These are phyloP conservation scores for Brachionus rubens DNA, from an alignment of 1,140 invertebrate species.

Conservation along the genomic window DNA sequence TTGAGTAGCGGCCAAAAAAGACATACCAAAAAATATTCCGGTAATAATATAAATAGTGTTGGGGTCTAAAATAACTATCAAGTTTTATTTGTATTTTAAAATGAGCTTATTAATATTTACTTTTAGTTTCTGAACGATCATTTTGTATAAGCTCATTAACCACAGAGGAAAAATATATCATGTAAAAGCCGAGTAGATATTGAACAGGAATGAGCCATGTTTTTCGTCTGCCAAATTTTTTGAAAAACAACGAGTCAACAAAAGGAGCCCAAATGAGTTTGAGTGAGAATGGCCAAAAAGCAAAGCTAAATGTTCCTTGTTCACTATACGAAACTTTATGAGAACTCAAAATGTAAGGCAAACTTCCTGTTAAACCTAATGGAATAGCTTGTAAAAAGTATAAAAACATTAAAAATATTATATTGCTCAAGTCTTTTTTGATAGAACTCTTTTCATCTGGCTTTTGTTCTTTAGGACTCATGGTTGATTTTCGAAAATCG, in stretches of 20 bases:
- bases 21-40: constrained; percentile 78
- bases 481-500: too few species aligned
- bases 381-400: constrained; percentile 90
- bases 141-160: constrained; percentile 58
- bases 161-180: constrained; percentile 50
- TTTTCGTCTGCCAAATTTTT: constrained; percentile 83
- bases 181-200: constrained; percentile 62
- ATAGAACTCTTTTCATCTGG: too few species aligned
- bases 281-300: constrained; percentile 89
- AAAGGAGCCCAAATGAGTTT: constrained; percentile 97
- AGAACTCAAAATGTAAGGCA: constrained; percentile 79
- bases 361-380: constrained; percentile 81
- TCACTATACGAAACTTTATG: constrained; percentile 16
- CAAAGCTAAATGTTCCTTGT: constrained; percentile 95
- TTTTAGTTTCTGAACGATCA: constrained; percentile 13
- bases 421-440: neutral
- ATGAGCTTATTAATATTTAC: neutral
- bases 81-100: neutral
- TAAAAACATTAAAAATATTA: constrained; percentile 71
- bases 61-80: neutral
- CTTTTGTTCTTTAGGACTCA: too few species aligned
- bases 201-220: constrained; percentile 94
- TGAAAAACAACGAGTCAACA: constrained; percentile 83
- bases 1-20: constrained; percentile 85
- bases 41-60: constrained; percentile 65